A percentile compares a stretch with the other conserved stretches of the same genome.
Conservation (phyloP, 2,797 vertebrate genomes). For the Sebastes elongatus region DNA sequence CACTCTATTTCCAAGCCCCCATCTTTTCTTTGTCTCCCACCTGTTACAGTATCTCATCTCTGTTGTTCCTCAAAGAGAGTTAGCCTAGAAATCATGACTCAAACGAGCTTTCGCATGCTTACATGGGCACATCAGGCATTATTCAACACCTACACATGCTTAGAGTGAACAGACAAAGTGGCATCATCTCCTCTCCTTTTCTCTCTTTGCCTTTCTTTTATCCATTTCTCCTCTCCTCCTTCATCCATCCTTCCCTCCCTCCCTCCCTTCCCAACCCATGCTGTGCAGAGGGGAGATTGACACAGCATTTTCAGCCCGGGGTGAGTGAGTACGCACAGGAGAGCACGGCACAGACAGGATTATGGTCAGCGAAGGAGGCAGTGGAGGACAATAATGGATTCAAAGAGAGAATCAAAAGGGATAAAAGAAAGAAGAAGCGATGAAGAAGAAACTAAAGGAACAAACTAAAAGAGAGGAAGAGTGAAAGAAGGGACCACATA, state of each 20-base stretch:
- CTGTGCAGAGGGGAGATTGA: constrained; percentile 61
- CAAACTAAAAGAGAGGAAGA: constrained; percentile 10
- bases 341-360: constrained; percentile 60
- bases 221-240: background rate
- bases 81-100: constrained; percentile 44
- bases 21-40: constrained; percentile 7
- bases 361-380: constrained; percentile 67
- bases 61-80: constrained; percentile 24
- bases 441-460: constrained; percentile 35
- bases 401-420: constrained; percentile 43
- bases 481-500: background rate
- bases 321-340: constrained; percentile 43
- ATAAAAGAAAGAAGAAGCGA: constrained; percentile 25
- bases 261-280: constrained; percentile 24
- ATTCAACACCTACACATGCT: constrained; percentile 62
- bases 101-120: constrained; percentile 14
- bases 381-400: constrained; percentile 67
- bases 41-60: constrained; percentile 30
- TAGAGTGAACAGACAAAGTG: constrained; percentile 43
- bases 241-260: constrained; percentile 1
- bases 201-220: background rate
- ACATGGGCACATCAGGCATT: constrained; percentile 31
- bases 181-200: constrained; percentile 12
- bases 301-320: constrained; percentile 65
- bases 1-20: background rate